phyloP scores from a whole-genome alignment of 2,113 vertebrate species.

The Tetrax tetrax region DNA sequence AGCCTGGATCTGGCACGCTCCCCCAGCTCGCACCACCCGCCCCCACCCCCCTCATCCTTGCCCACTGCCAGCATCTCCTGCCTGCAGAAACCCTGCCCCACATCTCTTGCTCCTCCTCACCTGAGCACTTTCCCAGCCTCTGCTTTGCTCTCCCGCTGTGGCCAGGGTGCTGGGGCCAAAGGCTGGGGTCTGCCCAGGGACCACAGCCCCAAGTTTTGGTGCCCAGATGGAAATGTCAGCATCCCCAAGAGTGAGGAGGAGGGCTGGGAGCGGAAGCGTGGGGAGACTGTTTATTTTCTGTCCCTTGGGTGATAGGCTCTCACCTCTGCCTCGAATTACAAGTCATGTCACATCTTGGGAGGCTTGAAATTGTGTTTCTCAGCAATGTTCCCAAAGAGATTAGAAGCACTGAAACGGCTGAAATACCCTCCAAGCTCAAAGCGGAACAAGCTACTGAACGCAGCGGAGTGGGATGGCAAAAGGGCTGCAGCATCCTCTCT shows the following conservation, averaged over 20 bases:
- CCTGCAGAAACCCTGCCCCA: neutral
- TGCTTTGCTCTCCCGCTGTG: neutral
- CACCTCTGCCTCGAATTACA: constrained; percentile 40
- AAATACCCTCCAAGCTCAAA: neutral
- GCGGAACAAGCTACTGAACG: neutral
- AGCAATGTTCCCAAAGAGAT: constrained; percentile 55
- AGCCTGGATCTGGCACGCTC: too few relatives aligned
- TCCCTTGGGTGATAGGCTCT: constrained; percentile 15
- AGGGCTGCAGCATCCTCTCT: neutral
- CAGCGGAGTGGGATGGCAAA: neutral
- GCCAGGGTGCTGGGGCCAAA: too few relatives aligned
- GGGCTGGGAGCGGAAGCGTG: neutral
- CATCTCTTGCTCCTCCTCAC: neutral
- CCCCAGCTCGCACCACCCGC: too few relatives aligned
- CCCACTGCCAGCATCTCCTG: neutral
- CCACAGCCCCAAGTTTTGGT: neutral
- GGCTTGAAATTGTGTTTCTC: constrained; percentile 57
- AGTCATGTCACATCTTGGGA: constrained; percentile 56
- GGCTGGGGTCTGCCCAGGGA: neutral
- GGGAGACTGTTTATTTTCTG: neutral
- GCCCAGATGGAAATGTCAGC: accelerated
- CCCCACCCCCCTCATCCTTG: neutral
- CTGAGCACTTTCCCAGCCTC: neutral
- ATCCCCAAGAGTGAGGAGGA: accelerated
- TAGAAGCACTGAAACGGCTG: constrained; percentile 31